Conservation (phyloP, 2,797 vertebrate species). For the Sphenodon punctatus region DNA sequence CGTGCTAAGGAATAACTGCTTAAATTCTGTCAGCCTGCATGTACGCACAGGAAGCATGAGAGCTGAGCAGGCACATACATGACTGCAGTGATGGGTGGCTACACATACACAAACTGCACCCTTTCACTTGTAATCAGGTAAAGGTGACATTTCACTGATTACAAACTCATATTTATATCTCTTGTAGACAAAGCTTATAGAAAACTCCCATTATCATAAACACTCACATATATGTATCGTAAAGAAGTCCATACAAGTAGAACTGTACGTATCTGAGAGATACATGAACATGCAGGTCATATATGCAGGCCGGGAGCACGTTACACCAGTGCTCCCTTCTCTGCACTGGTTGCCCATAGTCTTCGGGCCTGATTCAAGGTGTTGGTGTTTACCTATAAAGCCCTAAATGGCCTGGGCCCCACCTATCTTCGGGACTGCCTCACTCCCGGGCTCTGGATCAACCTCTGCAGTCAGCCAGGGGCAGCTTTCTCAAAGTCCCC, state of each 20-base stretch:
- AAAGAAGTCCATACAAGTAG: neutral
- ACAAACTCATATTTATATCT: conserved; percentile 3
- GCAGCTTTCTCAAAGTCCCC: too few relatives aligned
- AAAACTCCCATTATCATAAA: neutral
- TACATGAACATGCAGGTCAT: neutral
- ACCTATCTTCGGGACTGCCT: too few relatives aligned
- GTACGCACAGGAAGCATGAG: neutral
- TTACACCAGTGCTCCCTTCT: too few relatives aligned
- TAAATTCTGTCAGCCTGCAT: neutral
- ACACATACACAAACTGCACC: neutral
- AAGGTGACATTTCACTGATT: neutral
- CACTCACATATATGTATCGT: neutral
- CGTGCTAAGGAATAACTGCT: neutral
- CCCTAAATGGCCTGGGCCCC: too few relatives aligned
- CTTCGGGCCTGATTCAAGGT: too few relatives aligned
- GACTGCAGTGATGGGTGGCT: neutral
- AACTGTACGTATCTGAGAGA: neutral
- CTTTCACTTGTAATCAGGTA: neutral
- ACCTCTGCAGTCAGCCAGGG: too few relatives aligned
- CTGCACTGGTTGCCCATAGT: too few relatives aligned
- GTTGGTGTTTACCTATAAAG: too few relatives aligned
- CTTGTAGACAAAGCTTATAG: neutral
- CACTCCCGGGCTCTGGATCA: too few relatives aligned
- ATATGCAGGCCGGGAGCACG: too few relatives aligned
- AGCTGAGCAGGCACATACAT: neutral